phyloP scores from a whole-genome alignment of 2,113 vertebrate species.

The Corythornis cristatus region DNA sequence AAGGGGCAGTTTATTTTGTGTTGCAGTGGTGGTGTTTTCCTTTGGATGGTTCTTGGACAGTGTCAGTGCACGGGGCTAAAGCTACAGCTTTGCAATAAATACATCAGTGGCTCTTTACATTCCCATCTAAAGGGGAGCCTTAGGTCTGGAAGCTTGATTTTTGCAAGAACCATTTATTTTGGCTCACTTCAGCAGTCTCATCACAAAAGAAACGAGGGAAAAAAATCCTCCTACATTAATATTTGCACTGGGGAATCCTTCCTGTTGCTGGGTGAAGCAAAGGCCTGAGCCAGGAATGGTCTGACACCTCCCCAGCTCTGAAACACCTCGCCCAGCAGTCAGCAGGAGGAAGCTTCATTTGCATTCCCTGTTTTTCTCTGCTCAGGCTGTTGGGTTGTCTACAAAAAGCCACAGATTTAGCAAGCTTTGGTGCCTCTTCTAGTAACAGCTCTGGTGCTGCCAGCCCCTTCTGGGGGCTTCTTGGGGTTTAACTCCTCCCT shows the following conservation, averaged over 20 bases:
- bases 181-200: not conserved
- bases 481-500: not conserved
- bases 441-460: not conserved
- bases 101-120: fast-evolving
- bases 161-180: not conserved
- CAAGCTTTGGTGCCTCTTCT: not conserved
- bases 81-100: not conserved
- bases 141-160: not conserved
- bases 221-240: not conserved
- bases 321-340: fast-evolving
- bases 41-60: not conserved
- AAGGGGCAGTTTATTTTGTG: conserved; percentile 28
- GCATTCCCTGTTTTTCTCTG: not conserved
- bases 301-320: not conserved
- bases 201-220: not conserved
- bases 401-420: fast-evolving
- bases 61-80: not conserved
- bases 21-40: not conserved
- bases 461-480: not conserved
- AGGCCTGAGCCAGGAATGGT: not conserved
- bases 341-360: not conserved
- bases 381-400: not conserved
- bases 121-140: not conserved
- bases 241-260: not conserved
- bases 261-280: not conserved